phyloP scores from a whole-genome alignment of 2,113 vertebrate genomes.

The Gobio gobio region DNA sequence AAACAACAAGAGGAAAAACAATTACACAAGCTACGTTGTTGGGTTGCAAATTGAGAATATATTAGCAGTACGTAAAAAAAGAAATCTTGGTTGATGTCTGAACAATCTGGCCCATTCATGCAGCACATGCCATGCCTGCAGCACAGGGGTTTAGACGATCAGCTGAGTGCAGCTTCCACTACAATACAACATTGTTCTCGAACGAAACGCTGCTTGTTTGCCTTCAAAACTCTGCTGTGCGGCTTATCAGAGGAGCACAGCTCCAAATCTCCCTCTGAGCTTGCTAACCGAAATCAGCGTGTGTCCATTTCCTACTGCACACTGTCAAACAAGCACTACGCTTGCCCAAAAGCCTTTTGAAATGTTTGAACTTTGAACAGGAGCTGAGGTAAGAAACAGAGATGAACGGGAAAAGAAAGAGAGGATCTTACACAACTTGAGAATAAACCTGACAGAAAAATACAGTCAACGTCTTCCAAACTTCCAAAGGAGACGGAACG shows the following conservation, averaged over 20 bases:
- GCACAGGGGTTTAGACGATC: constrained; percentile 74
- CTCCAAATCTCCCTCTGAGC: constrained; percentile 58
- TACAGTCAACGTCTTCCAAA: background rate
- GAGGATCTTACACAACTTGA: background rate
- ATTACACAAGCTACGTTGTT: background rate
- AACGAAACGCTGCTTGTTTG: constrained; percentile 65
- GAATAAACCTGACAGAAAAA: background rate
- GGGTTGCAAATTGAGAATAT: constrained; percentile 49
- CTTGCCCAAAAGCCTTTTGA: constrained; percentile 38
- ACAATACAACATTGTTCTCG: constrained; percentile 76
- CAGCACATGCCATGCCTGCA: constrained; percentile 73
- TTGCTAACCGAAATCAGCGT: constrained; percentile 63
- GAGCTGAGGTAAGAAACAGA: background rate
- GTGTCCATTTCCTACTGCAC: constrained; percentile 58
- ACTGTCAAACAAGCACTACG: constrained; percentile 42
- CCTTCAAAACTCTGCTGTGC: constrained; percentile 58
- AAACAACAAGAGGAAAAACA: background rate
- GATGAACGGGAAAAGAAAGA: background rate
- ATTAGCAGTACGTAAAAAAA: constrained; percentile 59
- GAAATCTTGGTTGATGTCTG: constrained; percentile 62
- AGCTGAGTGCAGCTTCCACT: constrained; percentile 69
- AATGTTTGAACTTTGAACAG: background rate
- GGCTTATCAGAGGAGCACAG: constrained; percentile 71
- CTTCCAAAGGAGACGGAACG: background rate
- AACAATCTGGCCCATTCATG: constrained; percentile 77